Conservation (phyloP, 2,113 vertebrate genomes). For the Pionites leucogaster region DNA sequence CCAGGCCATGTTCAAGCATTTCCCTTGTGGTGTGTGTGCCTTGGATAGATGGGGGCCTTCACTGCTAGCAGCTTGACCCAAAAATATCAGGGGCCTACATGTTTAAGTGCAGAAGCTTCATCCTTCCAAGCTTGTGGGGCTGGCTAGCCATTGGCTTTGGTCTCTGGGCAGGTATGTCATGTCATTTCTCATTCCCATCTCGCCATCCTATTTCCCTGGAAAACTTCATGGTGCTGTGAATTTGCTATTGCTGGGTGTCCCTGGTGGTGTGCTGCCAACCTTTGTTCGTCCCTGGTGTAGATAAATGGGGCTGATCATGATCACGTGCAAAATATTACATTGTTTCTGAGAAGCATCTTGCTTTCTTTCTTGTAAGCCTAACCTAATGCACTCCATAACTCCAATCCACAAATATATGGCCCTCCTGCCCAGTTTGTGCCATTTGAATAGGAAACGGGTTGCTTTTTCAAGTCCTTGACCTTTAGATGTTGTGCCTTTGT, state of each 20-base stretch:
- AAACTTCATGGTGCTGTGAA: not conserved
- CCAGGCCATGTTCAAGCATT: not conserved
- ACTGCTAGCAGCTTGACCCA: not conserved
- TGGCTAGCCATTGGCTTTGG: not conserved
- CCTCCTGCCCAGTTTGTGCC: not conserved
- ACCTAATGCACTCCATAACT: not conserved
- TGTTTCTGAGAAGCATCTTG: not conserved
- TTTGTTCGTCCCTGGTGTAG: not conserved
- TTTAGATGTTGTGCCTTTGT: not conserved
- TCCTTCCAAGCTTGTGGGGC: not conserved
- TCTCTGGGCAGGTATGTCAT: not conserved
- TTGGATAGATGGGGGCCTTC: not conserved
- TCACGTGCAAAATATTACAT: not conserved
- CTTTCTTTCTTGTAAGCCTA: not conserved
- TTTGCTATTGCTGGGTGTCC: not conserved
- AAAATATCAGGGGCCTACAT: not conserved
- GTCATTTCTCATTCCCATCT: not conserved
- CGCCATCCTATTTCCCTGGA: not conserved
- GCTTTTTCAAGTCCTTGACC: not conserved
- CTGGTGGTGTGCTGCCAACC: not conserved
- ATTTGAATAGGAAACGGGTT: not conserved
- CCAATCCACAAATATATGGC: not conserved
- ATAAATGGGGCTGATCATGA: not conserved
- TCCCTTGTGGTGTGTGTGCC: not conserved
- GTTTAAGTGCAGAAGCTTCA: not conserved